phyloP scores from a whole-genome alignment of 2,113 vertebrate species.

The Rhinopomastus cyanomelas region DNA sequence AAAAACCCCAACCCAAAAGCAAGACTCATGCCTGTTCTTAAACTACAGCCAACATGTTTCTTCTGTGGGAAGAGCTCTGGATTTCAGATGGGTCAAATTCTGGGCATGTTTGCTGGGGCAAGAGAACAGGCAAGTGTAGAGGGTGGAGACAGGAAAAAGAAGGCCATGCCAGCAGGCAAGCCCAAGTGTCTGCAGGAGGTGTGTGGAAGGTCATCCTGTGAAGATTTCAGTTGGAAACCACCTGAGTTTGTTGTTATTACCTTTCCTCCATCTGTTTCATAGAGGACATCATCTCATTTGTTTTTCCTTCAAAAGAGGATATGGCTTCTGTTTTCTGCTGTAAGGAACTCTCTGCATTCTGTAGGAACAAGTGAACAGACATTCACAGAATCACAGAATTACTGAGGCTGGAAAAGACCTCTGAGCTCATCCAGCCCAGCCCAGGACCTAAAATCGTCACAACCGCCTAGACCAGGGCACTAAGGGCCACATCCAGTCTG shows the following conservation, averaged over 20 bases:
- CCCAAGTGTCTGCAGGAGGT: not conserved
- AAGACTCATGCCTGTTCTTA: not conserved
- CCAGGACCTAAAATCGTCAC: no score
- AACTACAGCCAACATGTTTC: not conserved
- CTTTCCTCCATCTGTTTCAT: slow-evolving; percentile 89
- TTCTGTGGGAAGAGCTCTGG: not conserved
- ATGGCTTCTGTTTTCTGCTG: slow-evolving; percentile 87
- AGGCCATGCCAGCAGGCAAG: rapidly evolving
- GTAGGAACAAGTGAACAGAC: not conserved
- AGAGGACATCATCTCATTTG: slow-evolving; percentile 82
- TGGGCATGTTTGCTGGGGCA: not conserved
- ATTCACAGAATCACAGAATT: no score
- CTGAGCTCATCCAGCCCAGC: no score
- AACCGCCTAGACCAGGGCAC: no score
- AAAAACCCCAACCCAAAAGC: rapidly evolving
- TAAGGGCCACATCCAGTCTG: no score
- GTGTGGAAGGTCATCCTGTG: not conserved
- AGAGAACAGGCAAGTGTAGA: not conserved
- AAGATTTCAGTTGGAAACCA: not conserved
- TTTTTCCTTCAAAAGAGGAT: slow-evolving; percentile 83
- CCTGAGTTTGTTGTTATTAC: slow-evolving; percentile 64
- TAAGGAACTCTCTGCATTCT: slow-evolving; percentile 84
- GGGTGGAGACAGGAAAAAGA: not conserved
- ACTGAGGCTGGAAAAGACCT: no score
- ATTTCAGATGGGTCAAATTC: not conserved